Conservation (phyloP, 2,797 vertebrate species). For the Cyclopterus lumpus region DNA sequence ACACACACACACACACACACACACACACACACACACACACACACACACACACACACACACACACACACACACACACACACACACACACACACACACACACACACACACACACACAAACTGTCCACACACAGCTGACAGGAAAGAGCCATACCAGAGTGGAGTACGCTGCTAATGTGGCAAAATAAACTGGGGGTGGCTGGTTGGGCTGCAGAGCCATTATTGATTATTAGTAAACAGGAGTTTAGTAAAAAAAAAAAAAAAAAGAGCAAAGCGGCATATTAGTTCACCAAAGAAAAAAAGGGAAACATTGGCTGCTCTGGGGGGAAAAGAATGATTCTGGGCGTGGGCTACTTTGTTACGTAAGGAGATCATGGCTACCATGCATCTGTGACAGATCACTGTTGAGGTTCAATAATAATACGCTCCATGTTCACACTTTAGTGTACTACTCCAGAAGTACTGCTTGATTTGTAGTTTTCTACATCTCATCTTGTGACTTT, state of each 20-base stretch:
- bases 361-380: not conserved
- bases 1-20: slow-evolving; percentile 16
- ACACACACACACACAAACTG: slow-evolving; percentile 33
- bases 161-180: slow-evolving; percentile 2
- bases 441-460: not conserved
- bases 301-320: not conserved
- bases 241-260: slow-evolving; percentile 75
- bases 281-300: slow-evolving; percentile 43
- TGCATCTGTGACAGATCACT: not conserved
- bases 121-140: slow-evolving; percentile 35
- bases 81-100: too few relatives aligned
- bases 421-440: not conserved
- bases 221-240: slow-evolving; percentile 62
- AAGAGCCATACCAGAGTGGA: not conserved
- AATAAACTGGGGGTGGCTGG: slow-evolving; percentile 11
- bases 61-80: too few relatives aligned
- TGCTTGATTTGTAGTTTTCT: not conserved
- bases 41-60: too few relatives aligned
- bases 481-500: not conserved
- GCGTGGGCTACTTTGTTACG: not conserved
- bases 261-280: slow-evolving; percentile 67
- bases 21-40: not conserved
- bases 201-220: slow-evolving; percentile 33
- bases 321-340: slow-evolving; percentile 1
- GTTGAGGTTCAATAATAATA: not conserved